Evolutionary conservation across 2,113 vertebrate species (phyloP).

Genomic region (Oreochromis spilurus): DNA sequence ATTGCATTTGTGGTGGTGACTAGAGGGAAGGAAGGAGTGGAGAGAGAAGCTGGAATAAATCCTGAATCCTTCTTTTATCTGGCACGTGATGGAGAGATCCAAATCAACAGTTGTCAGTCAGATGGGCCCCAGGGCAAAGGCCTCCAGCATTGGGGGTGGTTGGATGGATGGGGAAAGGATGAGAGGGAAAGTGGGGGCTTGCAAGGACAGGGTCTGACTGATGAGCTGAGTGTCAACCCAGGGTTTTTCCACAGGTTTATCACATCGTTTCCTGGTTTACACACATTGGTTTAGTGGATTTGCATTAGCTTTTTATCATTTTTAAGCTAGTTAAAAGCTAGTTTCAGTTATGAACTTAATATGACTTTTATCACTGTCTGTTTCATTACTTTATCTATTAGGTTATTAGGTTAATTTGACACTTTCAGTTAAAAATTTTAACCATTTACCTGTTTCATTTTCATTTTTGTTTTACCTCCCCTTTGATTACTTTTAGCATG

Average conservation of each 20-base stretch:
- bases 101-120: conserved; percentile 70
- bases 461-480: background rate
- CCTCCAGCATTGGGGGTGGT: conserved; percentile 4
- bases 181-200: background rate
- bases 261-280: background rate
- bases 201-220: conserved; percentile 24
- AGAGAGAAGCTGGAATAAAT: conserved; percentile 39
- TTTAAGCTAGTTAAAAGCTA: background rate
- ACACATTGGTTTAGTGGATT: background rate
- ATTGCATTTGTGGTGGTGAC: conserved; percentile 39
- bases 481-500: background rate
- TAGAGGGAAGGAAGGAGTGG: conserved; percentile 3
- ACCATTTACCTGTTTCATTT: background rate
- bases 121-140: conserved; percentile 52
- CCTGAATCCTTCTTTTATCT: conserved; percentile 63
- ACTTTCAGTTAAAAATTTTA: background rate
- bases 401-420: background rate
- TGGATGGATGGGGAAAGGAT: background rate
- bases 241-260: conserved; percentile 11
- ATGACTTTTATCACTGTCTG: background rate
- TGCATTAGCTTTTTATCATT: background rate
- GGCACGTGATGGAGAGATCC: conserved; percentile 62
- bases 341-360: background rate
- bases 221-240: conserved; percentile 17
- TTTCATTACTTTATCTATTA: background rate